Evolutionary conservation across 2,113 vertebrate species (phyloP).

Genomic region (Marcusenius ussheri): DNA sequence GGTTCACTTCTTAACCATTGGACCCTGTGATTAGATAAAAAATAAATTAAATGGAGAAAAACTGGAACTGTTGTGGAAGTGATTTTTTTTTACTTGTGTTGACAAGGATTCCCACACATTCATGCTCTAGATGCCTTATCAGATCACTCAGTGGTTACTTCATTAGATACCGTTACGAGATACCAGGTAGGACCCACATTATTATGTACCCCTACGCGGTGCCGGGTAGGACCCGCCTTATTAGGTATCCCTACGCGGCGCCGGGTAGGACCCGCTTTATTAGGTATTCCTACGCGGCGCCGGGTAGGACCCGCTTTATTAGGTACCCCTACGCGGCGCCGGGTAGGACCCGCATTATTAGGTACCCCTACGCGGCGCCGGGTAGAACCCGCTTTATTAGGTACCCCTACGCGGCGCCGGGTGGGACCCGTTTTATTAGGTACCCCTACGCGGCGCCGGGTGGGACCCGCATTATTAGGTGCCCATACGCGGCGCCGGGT

Average conservation of each 20-base stretch:
- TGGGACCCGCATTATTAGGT: no score
- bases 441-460: no score
- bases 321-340: no score
- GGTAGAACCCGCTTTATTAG: no score
- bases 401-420: no score
- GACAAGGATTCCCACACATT: not conserved
- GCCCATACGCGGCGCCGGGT: fast-evolving
- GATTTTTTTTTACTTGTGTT: not conserved
- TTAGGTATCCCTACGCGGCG: not conserved
- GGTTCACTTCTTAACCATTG: not conserved
- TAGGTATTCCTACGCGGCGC: no score
- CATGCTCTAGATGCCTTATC: not conserved
- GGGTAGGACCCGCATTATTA: no score
- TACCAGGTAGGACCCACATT: not conserved
- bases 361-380: no score
- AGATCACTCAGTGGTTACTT: not conserved
- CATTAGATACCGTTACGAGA: not conserved
- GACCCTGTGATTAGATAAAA: not conserved
- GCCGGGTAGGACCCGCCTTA: not conserved
- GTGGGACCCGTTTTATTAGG: no score
- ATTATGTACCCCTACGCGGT: not conserved
- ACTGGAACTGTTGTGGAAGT: not conserved
- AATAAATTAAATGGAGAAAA: not conserved
- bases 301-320: no score
- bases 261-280: no score